These are phyloP conservation scores for Eristalinus aeneus DNA, from an alignment of 2,888 invertebrate species.

Conservation along the genomic window DNA sequence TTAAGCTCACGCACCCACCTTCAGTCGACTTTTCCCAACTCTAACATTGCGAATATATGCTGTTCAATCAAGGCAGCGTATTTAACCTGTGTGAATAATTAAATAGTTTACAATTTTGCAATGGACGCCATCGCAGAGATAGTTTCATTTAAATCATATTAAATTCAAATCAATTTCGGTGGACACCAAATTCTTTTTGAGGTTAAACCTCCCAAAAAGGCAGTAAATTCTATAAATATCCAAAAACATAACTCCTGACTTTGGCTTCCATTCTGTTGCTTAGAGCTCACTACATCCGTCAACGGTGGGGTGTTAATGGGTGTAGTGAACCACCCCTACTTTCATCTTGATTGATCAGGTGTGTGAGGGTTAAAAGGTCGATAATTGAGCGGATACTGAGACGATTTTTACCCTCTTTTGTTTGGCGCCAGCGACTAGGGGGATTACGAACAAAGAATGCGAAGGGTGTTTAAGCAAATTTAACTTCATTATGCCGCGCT, in stretches of 20 bases:
- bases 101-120: neutral
- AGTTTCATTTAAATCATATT: neutral
- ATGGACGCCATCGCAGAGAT: neutral
- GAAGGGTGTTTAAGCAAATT: constrained; percentile 10
- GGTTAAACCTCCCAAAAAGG: neutral
- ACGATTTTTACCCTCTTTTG: neutral
- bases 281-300: neutral
- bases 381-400: constrained; percentile 42
- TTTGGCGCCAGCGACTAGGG: neutral
- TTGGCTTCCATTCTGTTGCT: constrained; percentile 5
- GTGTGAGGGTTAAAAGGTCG: constrained; percentile 42
- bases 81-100: neutral
- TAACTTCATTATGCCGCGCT: constrained; percentile 6
- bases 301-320: constrained; percentile 3
- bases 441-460: neutral
- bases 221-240: constrained; percentile 8
- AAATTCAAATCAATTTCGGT: neutral
- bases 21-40: too few species aligned
- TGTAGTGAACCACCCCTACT: constrained; percentile 24
- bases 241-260: neutral
- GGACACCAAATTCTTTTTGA: neutral
- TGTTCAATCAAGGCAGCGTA: neutral
- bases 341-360: constrained; percentile 45
- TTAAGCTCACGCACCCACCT: too few species aligned
- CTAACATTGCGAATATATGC: neutral